Percentiles rank a stretch among this genome's conserved stretches.
Conservation (phyloP, 2,888 invertebrate genomes). For the Ptychoptera albimana region DNA sequence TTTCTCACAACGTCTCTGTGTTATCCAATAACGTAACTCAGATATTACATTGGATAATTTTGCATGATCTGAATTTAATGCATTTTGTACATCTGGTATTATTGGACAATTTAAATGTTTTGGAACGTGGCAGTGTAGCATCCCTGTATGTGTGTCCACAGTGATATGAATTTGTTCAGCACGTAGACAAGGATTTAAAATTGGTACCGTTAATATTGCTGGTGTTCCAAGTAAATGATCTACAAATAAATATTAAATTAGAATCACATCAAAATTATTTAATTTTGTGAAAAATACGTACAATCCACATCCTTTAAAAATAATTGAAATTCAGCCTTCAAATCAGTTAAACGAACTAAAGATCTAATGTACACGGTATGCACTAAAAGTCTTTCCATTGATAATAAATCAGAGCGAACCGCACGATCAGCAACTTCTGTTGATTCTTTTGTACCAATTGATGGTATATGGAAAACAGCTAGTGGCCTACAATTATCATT, state of each 20-base stretch:
- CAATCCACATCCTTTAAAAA: constrained; percentile 53
- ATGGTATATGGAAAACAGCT: constrained; percentile 48
- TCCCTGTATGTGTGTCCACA: constrained; percentile 88
- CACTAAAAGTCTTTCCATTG: constrained; percentile 85
- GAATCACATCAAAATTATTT: constrained; percentile 3
- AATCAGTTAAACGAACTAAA: constrained; percentile 63
- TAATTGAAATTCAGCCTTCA: constrained; percentile 44
- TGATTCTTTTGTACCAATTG: constrained; percentile 28
- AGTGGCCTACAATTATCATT: constrained; percentile 63
- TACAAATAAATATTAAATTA: constrained; percentile 22
- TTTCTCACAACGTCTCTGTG: constrained; percentile 82
- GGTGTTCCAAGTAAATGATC: constrained; percentile 84
- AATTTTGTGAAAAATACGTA: constrained; percentile 15
- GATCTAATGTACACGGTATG: constrained; percentile 92
- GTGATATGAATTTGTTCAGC: constrained; percentile 86
- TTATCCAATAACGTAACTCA: constrained; percentile 73
- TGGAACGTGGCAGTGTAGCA: constrained; percentile 80
- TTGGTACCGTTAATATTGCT: constrained; percentile 79
- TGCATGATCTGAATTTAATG: constrained; percentile 56
- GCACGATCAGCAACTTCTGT: constrained; percentile 58
- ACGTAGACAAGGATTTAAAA: constrained; percentile 74
- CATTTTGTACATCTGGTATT: constrained; percentile 62
- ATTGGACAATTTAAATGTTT: constrained; percentile 70
- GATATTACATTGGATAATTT: constrained; percentile 50
- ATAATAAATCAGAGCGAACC: constrained; percentile 78